Percentiles rank a stretch among this genome's conserved stretches.
These are phyloP conservation scores for Chlamydotis undulata DNA, from an alignment of 2,113 vertebrate species.

Conservation along the genomic window DNA sequence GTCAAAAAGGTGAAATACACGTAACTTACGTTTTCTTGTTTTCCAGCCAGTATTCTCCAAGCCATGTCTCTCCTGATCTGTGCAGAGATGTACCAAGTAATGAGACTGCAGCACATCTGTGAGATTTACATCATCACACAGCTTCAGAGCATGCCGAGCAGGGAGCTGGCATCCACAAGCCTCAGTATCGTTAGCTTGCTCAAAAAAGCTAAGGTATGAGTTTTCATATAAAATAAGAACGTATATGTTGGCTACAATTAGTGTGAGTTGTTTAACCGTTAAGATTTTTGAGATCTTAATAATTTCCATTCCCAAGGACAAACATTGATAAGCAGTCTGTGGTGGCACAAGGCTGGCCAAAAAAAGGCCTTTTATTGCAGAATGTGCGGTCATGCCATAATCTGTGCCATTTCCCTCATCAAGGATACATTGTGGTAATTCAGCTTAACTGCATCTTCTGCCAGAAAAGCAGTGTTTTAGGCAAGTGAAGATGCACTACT, in stretches of 20 bases:
- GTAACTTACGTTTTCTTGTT: neutral
- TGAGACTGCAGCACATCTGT: conserved; percentile 93
- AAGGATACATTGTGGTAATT: neutral
- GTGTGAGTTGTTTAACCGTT: neutral
- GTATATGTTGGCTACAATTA: rapidly evolving
- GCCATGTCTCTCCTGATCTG: conserved; percentile 96
- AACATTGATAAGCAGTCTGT: neutral
- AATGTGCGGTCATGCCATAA: neutral
- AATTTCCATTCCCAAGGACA: neutral
- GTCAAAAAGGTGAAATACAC: neutral
- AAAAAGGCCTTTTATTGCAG: neutral
- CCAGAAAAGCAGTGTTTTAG: neutral
- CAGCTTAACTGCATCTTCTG: neutral
- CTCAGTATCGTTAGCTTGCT: conserved; percentile 91
- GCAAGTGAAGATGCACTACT: neutral
- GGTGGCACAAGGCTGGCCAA: neutral
- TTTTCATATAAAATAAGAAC: neutral
- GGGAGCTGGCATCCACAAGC: conserved; percentile 89
- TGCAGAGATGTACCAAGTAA: conserved; percentile 98
- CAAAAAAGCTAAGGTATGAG: conserved; percentile 88
- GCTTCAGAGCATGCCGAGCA: conserved; percentile 95
- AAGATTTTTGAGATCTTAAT: neutral
- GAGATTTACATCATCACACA: conserved; percentile 94
- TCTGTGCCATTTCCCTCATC: neutral
- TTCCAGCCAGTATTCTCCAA: conserved; percentile 90